These are phyloP conservation scores for Heterochromis multidens DNA, from an alignment of 2,113 vertebrate genomes.

Conservation along the genomic window DNA sequence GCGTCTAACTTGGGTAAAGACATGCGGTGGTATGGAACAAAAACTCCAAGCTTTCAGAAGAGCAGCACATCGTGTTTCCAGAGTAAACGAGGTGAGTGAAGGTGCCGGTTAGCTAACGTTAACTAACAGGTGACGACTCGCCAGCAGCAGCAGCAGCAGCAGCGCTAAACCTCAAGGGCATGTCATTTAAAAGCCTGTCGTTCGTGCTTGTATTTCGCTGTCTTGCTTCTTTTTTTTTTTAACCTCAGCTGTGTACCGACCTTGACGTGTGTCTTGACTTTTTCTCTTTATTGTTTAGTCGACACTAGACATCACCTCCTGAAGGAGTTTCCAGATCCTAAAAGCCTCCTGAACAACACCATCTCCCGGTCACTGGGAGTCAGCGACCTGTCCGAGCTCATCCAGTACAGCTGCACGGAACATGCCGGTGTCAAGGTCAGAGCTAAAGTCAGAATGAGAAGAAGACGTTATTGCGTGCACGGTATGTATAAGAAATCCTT, in stretches of 20 bases:
- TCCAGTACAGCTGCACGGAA: conserved; percentile 86
- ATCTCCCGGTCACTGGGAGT: conserved; percentile 83
- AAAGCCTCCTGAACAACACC: conserved; percentile 83
- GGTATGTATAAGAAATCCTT: not conserved
- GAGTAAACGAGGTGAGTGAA: conserved; percentile 48
- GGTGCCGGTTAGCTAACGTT: not conserved
- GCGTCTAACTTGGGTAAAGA: not conserved
- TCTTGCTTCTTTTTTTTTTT: not conserved
- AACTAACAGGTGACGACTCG: not conserved
- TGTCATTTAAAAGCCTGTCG: not conserved
- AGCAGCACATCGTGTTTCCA: not conserved
- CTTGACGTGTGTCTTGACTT: not conserved
- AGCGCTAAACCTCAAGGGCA: conserved; percentile 41
- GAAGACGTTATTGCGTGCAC: not conserved
- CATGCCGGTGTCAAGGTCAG: conserved; percentile 84
- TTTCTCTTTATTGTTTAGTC: conserved; percentile 36
- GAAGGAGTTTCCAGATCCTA: conserved; percentile 90
- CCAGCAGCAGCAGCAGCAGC: not conserved
- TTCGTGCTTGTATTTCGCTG: rapidly evolving
- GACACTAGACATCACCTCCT: conserved; percentile 68
- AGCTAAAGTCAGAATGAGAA: not conserved
- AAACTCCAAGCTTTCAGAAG: not conserved
- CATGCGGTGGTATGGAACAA: conserved; percentile 49
- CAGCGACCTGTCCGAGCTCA: conserved; percentile 79
- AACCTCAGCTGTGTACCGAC: rapidly evolving